These are phyloP conservation scores for Cossypha caffra DNA, from an alignment of 2,797 vertebrate genomes.

Conservation along the genomic window DNA sequence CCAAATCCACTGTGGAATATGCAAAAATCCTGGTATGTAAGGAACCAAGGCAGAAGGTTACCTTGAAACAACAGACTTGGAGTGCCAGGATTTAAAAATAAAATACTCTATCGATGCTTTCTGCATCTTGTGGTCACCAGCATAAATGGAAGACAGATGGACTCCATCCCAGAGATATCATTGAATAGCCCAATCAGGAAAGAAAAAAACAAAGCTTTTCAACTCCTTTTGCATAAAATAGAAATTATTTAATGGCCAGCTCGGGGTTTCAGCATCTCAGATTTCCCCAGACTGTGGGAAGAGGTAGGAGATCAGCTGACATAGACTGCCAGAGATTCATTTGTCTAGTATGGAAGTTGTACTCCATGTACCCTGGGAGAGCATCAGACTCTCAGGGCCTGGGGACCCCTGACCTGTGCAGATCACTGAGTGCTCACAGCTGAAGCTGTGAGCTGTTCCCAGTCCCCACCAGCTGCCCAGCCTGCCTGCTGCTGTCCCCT, in stretches of 20 bases:
- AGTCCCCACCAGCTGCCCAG: background rate
- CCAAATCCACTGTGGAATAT: background rate
- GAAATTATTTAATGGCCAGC: conserved; percentile 50
- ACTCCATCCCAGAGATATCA: conserved; percentile 18
- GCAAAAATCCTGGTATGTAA: background rate
- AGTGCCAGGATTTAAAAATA: conserved; percentile 65
- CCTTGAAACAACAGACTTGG: conserved; percentile 50
- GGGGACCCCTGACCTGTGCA: background rate
- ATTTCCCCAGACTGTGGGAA: background rate
- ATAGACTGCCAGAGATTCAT: background rate
- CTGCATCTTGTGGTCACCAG: background rate
- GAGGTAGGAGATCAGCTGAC: background rate
- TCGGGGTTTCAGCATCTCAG: background rate
- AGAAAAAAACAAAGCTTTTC: conserved; percentile 39
- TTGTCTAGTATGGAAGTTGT: background rate
- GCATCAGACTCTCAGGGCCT: background rate
- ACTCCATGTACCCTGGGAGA: background rate
- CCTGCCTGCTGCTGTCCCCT: background rate
- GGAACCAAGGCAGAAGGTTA: conserved; percentile 57
- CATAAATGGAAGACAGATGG: conserved; percentile 54
- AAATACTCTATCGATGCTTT: conserved; percentile 60
- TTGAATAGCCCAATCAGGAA: conserved; percentile 72
- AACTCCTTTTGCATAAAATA: conserved; percentile 50
- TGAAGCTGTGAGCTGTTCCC: background rate
- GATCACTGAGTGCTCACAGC: background rate